A percentile compares a stretch with the other conserved stretches of the same genome.
These are phyloP conservation scores for Pandion haliaetus DNA, from an alignment of 2,113 vertebrate species.

Conservation along the genomic window DNA sequence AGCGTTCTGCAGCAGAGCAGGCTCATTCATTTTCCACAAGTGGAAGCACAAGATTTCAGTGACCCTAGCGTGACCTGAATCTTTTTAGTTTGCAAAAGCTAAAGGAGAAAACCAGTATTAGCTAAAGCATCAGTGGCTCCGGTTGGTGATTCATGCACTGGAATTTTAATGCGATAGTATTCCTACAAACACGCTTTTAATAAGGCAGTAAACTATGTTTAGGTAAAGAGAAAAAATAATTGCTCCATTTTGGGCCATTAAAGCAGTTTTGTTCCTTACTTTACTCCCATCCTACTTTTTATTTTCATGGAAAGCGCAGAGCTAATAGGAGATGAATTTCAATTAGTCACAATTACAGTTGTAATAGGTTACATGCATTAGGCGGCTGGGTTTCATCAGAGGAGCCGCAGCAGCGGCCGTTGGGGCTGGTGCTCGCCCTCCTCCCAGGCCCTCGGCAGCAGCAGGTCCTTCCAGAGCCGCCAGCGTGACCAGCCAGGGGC, in stretches of 20 bases:
- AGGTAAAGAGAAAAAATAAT: constrained; percentile 71
- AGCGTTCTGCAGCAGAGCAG: neutral
- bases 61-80: constrained; percentile 42
- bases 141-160: constrained; percentile 29
- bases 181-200: constrained; percentile 69
- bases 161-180: constrained; percentile 72
- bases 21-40: constrained; percentile 47
- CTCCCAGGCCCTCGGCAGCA: neutral
- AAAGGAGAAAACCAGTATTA: constrained; percentile 24
- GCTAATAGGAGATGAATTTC: constrained; percentile 65
- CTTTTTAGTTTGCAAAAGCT: constrained; percentile 37
- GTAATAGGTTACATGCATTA: constrained; percentile 15
- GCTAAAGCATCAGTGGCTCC: constrained; percentile 23
- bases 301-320: constrained; percentile 49
- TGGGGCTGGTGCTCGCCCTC: neutral
- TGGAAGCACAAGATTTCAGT: constrained; percentile 59
- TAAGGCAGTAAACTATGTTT: constrained; percentile 62
- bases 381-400: constrained; percentile 3
- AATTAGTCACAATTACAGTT: constrained; percentile 65
- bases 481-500: neutral
- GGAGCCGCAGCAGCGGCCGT: neutral
- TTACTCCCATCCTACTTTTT: constrained; percentile 52
- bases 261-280: constrained; percentile 46
- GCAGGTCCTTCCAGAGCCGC: accelerated
- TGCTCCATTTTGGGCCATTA: constrained; percentile 68